Conservation (phyloP, 2,888 invertebrate genomes). For the Ochropleura plecta region DNA sequence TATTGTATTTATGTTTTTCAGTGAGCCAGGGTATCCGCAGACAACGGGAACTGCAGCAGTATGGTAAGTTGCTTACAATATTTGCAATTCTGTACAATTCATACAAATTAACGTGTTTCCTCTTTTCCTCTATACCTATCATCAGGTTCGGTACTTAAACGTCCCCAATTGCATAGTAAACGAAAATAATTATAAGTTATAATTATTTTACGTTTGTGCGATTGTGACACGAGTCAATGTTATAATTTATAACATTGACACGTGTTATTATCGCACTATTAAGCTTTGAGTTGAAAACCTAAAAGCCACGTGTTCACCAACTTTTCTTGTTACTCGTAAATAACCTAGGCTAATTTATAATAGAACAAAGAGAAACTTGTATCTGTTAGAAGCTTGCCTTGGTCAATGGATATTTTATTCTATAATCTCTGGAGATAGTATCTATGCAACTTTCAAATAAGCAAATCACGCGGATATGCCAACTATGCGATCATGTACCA, state of each 20-base stretch:
- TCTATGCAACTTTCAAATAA: background rate
- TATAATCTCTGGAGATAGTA: background rate
- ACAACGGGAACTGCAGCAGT: conserved; percentile 72
- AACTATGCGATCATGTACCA: background rate
- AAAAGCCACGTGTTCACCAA: background rate
- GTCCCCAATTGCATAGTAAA: background rate
- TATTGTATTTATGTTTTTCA: conserved; percentile 65
- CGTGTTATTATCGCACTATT: background rate
- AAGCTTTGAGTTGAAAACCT: background rate
- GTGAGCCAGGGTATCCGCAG: conserved; percentile 83
- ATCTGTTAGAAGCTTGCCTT: background rate
- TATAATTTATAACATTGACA: background rate
- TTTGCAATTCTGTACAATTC: background rate
- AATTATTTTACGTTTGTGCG: too few relatives aligned
- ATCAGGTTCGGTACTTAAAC: background rate
- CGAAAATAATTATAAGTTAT: background rate
- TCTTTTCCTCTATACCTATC: background rate
- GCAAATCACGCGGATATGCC: background rate
- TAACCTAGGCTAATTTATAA: background rate
- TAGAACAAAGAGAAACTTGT: background rate
- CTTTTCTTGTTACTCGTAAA: background rate
- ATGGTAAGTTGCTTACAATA: conserved; percentile 73
- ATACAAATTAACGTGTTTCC: background rate
- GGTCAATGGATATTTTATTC: background rate
- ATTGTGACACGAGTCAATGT: too few relatives aligned